Percentiles rank a stretch among this genome's conserved stretches.
Evolutionary conservation across 1,140 invertebrate genomes (phyloP).

Genomic region (Neodiprion lecontei): DNA sequence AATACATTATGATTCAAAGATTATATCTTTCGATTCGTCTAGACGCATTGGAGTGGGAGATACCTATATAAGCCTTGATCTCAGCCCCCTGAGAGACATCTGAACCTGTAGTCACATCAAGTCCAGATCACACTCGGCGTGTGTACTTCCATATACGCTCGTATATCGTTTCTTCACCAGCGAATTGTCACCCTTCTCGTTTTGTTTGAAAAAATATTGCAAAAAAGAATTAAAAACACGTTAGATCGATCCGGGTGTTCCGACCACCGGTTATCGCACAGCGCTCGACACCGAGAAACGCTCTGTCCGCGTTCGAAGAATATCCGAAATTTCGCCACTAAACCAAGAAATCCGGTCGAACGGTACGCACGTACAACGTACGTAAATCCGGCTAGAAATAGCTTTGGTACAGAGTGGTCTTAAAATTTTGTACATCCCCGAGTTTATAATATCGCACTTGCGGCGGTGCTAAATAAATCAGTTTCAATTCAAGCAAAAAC

Average conservation of each 20-base stretch:
- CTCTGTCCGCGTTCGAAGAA: neutral
- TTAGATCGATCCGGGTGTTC: neutral
- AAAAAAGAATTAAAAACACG: neutral
- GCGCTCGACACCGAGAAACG: no score
- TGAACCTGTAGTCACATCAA: slow-evolving; percentile 25
- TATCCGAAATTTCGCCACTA: neutral
- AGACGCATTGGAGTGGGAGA: slow-evolving; percentile 48
- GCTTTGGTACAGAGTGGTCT: neutral
- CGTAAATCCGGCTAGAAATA: neutral
- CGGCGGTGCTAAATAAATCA: no score
- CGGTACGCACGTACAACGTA: neutral
- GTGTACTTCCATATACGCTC: neutral
- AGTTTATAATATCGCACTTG: neutral
- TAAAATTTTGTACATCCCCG: neutral
- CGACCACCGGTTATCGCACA: neutral
- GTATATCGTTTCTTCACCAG: slow-evolving; percentile 24
- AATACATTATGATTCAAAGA: slow-evolving; percentile 60
- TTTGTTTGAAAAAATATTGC: neutral
- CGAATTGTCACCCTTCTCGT: slow-evolving; percentile 20
- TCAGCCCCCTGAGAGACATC: slow-evolving; percentile 30
- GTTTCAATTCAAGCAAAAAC: no score
- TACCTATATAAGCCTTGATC: slow-evolving; percentile 47
- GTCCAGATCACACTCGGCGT: neutral
- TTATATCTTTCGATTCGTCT: slow-evolving; percentile 58
- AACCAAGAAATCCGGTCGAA: neutral